Base-by-base conservation (phyloP, 2,797 vertebrate genomes). In the Bradypodion ventrale region DNA sequence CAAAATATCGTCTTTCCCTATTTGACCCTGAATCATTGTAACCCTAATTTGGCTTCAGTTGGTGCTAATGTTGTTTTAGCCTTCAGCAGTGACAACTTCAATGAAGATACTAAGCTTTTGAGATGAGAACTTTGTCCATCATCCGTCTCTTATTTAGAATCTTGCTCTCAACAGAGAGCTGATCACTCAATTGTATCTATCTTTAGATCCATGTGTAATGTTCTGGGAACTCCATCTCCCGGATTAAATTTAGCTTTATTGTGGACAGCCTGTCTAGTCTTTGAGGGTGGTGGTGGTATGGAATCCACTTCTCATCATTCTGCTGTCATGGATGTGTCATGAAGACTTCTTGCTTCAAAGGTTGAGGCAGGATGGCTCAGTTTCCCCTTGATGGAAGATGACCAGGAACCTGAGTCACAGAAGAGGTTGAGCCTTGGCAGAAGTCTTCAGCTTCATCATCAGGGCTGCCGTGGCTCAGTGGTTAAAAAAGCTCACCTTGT, bases 221-320 rank as follows among this genome's bases (percentile, higher is more conserved):
- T 89, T 91, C 85, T 88, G 84, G 85, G 40, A 92, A 84, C 88
- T 90, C 73, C 95, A 95, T 95, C 94, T 95, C 94, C 42, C 85
- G 87, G 85, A 92, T 92, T 96, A 96, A 95, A 96, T 95, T 95
- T 96, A 96, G 95, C 37, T 66, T 86, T 83, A 91, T 62, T 74
- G 89, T 91, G 90, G 90, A 91, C 80, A 81, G 84, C 77, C 70
- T 85, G 25, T 37, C 60, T 91, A 90, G 90, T 92, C 90, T 85
- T 84, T 66, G 81, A 23, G 72, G 2, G 1, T n/a, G n/a, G n/a
- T n/a, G 19, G 10, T 81, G 56, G 56, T 10, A 32, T 13, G 68
- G 88, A 59, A 83, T 73, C 83, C 27, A 32, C 13, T 23, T 73
- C 77, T 19, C 32, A 25, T 68, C 69, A 87, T 68, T 19, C 86